phyloP scores from a whole-genome alignment of 2,113 vertebrate species.

The Aphelocoma coerulescens region DNA sequence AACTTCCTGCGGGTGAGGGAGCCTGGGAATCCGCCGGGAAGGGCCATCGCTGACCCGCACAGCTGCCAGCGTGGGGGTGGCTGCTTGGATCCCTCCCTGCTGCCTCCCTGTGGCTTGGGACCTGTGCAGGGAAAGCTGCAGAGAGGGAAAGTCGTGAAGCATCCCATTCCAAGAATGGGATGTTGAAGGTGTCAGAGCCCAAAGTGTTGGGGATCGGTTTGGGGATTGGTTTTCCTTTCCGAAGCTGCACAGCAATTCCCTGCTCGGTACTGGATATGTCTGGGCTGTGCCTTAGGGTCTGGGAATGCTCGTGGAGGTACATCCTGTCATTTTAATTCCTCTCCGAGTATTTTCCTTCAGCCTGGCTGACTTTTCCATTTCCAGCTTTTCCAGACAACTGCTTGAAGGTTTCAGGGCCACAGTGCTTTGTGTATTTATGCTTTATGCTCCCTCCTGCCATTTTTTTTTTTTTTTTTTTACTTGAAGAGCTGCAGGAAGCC shows the following conservation, averaged over 20 bases:
- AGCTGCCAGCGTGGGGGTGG: accelerated
- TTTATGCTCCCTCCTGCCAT: background rate
- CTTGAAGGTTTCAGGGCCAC: background rate
- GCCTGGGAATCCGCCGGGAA: accelerated
- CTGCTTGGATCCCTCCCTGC: accelerated
- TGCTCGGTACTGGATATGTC: accelerated
- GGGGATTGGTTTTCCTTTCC: background rate
- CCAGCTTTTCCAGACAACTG: accelerated
- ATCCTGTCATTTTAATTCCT: background rate
- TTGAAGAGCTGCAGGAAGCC: background rate
- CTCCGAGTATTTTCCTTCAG: background rate
- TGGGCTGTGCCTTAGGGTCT: background rate
- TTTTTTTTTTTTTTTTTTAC: background rate
- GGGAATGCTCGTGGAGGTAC: background rate
- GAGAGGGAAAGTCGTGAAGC: background rate
- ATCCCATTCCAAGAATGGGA: accelerated
- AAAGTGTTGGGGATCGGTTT: background rate
- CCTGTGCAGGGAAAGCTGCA: background rate
- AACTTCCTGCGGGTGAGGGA: constrained; percentile 84
- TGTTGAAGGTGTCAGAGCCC: background rate
- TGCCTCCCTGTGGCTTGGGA: accelerated
- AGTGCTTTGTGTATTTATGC: background rate
- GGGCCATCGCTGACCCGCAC: accelerated
- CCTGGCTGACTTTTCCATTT: background rate
- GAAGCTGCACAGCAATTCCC: background rate